Evolutionary conservation across 2,797 vertebrate species (phyloP), one percentile per base, ranked within the genome.

Genomic region (Gadopsis bispinosus): DNA sequence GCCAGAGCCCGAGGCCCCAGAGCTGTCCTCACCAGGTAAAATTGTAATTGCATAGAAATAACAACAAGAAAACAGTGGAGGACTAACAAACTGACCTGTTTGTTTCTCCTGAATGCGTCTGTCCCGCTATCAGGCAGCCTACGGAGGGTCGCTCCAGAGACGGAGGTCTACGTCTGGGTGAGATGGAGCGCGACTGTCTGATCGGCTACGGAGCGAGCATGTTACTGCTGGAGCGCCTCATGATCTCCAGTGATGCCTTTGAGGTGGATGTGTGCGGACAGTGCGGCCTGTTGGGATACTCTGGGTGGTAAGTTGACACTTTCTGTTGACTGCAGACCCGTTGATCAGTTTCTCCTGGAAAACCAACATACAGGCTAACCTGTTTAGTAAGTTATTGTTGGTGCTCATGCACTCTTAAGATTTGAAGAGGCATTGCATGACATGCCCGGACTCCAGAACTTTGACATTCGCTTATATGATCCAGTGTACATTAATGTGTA

Each of bases 161-260:
- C 26, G 98, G 98, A 65, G 98, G 98, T 79, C 93, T 99, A 79
- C 98, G 98, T 92, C 95, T 99, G 73, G 98, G 98, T 50, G 98
- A 99, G 92, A 99, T 99, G 98, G 98, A 99, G 74, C 95, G 98
- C 0, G 98, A 99, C 89, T 99, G 98, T 91, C 93, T 99, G 93
- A 99, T 99, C 41, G 98, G 98, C 78, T 99, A 99, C 17, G 98
- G 98, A 80, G 98, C 98, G 56, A 99, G 98, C 89, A 99, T 99
- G 98, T 93, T 99, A 50, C 89, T 99, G 20, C 83, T 99, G 86
- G 98, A 99, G 91, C 96, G 98, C 29, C 96, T 99, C 78, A 99
- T 99, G 98, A 99, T 99, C 93, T 99, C 98, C 87, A 99, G 98
- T 5, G 98, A 99, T 22, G 98, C 98, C 75, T 99, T 99, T 50